A percentile compares a stretch with the other conserved stretches of the same genome.
phyloP scores from a whole-genome alignment of 2,113 vertebrate genomes.

The Crotalus helleri region DNA sequence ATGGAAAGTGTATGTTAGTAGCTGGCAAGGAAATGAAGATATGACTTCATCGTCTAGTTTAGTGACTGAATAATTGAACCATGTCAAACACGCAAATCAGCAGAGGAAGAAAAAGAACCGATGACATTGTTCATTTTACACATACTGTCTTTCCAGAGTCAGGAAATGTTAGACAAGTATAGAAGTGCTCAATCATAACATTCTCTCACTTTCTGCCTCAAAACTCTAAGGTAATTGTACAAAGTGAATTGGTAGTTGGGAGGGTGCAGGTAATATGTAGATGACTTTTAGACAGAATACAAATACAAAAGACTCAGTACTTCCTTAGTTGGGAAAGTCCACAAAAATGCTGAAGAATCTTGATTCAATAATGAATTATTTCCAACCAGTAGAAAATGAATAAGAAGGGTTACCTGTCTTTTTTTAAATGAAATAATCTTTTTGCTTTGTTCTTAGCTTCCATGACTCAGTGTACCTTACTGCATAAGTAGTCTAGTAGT shows the following conservation, averaged over 20 bases:
- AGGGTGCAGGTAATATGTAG: not conserved
- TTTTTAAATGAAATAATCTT: not conserved
- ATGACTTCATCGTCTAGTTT: not conserved
- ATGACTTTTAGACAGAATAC: not conserved
- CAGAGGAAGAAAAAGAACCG: not conserved
- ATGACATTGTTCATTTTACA: not conserved
- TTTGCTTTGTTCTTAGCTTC: constrained; percentile 7
- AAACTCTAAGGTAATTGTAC: not conserved
- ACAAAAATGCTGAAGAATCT: not conserved
- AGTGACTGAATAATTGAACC: not conserved
- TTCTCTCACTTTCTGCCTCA: not conserved
- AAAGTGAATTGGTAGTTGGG: not conserved
- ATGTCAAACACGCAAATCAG: not conserved
- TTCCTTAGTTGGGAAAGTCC: not conserved
- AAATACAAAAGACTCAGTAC: not conserved
- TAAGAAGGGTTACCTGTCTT: not conserved
- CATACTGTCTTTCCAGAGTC: not conserved
- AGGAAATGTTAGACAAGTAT: not conserved
- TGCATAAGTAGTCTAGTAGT: not conserved
- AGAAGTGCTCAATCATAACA: not conserved
- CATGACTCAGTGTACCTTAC: not conserved
- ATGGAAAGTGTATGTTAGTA: not conserved
- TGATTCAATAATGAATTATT: not conserved
- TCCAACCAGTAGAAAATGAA: not conserved
- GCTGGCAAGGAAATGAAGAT: not conserved